Evolutionary conservation across 2,888 invertebrate genomes (phyloP), one percentile per base, ranked within the genome.

Genomic region (Lagria hirta): DNA sequence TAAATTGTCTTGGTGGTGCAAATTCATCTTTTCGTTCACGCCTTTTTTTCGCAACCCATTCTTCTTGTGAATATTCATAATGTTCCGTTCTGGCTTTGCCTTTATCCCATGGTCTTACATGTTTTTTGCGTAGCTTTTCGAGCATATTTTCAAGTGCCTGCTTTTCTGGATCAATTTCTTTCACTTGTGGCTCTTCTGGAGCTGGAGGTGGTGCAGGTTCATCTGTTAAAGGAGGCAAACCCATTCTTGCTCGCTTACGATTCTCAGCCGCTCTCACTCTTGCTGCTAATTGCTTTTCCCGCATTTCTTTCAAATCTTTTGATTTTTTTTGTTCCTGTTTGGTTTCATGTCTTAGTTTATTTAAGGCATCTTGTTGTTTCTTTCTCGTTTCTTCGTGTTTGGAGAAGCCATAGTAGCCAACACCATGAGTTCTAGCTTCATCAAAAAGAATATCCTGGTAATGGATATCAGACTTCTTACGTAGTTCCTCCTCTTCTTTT

Each of bases 391-490:
- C 76, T 57, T 92, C 91, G 58, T 95, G 88, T 26, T 86, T 87
- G 7, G 94, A 90, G 70, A 97, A 95, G 12, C 85, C 81, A 71
- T 86, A 96, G 72, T 91, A 97, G 3, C 90, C 91, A 10, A 92
- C 92, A 62, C 96, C 97, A 65, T 96, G 95, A 6, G 84, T 80
- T 48, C 96, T 79, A 0, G 94, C 90, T 82, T 97, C 88, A 70
- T 92, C 88, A 70, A 87, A 93, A 41, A 90, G 77, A 34, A 97
- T 78, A 74, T 96, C 93, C 71, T 94, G 89, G 66, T 97, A 97
- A 73, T 96, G 95, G 33, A 92, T 79, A 70, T 87, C 78, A 44
- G 81, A 74, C 69, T 91, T 86, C 2, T 83, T 77, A 0, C 81
- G 66, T 34, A 90, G 73, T 60, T 85, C 83, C 29, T 75, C 78